A percentile compares a stretch with the other conserved stretches of the same genome.
phyloP scores from a whole-genome alignment of 2,888 invertebrate species.

The Tachina fera region DNA sequence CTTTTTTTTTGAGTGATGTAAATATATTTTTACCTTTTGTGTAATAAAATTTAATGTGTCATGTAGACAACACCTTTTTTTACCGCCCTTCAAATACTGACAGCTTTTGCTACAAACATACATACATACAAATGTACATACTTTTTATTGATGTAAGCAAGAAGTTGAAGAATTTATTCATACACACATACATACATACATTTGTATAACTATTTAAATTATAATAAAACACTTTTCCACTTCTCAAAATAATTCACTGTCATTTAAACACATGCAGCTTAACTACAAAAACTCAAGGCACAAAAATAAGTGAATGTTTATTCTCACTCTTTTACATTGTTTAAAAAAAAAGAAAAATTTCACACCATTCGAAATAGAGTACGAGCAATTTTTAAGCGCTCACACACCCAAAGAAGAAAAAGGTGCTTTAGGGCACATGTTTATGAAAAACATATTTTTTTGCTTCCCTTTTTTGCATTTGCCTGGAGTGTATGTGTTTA shows the following conservation, averaged over 20 bases:
- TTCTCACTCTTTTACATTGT: slow-evolving; percentile 52
- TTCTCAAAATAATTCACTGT: slow-evolving; percentile 30
- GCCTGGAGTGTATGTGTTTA: neutral
- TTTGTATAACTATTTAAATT: slow-evolving; percentile 1
- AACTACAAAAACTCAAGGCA: neutral
- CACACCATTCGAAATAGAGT: slow-evolving; percentile 8
- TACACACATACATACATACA: neutral
- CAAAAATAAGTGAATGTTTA: slow-evolving; percentile 38
- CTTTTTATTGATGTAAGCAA: slow-evolving; percentile 15
- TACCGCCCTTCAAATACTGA: neutral
- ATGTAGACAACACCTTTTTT: slow-evolving; percentile 16
- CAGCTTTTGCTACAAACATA: neutral
- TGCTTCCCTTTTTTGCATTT: neutral
- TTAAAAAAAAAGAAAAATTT: slow-evolving; percentile 37
- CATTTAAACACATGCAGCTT: slow-evolving; percentile 20
- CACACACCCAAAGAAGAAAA: neutral
- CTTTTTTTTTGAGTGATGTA: neutral
- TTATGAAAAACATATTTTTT: slow-evolving; percentile 26
- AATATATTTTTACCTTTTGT: neutral
- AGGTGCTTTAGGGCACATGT: slow-evolving; percentile 37
- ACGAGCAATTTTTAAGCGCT: neutral
- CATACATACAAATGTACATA: too few relatives aligned
- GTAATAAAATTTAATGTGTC: slow-evolving; percentile 61
- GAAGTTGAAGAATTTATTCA: slow-evolving; percentile 43
- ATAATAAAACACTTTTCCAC: neutral